Conservation (phyloP, 2,113 vertebrate species). For the Muntiacus reevesi region DNA sequence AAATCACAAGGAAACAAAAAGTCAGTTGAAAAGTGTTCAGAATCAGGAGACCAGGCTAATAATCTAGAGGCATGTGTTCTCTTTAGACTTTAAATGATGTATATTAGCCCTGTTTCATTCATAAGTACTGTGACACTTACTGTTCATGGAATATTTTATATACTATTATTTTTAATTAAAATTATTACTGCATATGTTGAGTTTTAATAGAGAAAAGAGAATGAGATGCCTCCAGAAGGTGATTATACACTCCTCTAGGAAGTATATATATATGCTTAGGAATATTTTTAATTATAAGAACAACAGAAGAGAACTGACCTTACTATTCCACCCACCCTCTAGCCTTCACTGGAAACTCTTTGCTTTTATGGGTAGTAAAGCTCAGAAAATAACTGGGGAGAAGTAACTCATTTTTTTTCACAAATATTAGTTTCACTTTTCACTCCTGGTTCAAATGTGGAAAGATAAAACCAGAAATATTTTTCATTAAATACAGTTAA, state of each 20-base stretch:
- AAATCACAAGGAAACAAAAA: not conserved
- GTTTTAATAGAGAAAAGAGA: not conserved
- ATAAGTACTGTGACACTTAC: not conserved
- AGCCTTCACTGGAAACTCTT: not conserved
- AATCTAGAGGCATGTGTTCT: not conserved
- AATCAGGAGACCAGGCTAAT: not conserved
- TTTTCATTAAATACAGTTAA: not conserved
- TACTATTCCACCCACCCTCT: not conserved
- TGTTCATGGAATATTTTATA: not conserved
- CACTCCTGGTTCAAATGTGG: not conserved
- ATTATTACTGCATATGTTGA: not conserved
- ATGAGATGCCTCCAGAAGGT: not conserved
- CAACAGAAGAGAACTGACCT: not conserved
- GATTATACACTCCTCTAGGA: not conserved
- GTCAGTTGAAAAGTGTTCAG: conserved; percentile 1
- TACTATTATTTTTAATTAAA: conserved; percentile 16
- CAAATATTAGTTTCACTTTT: conserved; percentile 10
- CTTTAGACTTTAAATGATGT: not conserved
- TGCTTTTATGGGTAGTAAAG: not conserved
- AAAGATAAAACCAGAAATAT: conserved; percentile 6
- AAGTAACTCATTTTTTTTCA: not conserved
- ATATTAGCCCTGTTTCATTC: not conserved
- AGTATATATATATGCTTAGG: not conserved
- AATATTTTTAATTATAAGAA: not conserved
- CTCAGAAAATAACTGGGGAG: not conserved